Conservation (phyloP, 1,140 invertebrate species). For the Tetraneura akinire region DNA sequence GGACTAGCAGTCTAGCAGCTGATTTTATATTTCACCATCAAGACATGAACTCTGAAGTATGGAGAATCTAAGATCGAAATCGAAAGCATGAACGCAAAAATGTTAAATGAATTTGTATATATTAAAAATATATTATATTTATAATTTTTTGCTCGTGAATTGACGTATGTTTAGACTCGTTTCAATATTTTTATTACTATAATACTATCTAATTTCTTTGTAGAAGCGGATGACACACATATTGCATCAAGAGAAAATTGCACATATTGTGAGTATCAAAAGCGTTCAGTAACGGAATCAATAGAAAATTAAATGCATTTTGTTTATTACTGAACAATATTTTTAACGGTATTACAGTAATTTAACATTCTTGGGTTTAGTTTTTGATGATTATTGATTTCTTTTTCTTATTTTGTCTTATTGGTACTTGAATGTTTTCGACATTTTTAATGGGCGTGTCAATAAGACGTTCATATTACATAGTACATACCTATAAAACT, state of each 20-base stretch:
- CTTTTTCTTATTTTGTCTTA: not conserved
- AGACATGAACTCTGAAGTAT: too few relatives aligned
- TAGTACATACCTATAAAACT: not conserved
- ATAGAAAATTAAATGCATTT: not conserved
- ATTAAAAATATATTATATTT: not conserved
- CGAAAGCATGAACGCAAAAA: not conserved
- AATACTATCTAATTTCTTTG: not conserved
- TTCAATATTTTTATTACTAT: not conserved
- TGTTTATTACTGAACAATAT: too few relatives aligned
- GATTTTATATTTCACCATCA: not conserved
- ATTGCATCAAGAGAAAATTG: not conserved
- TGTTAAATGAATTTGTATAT: not conserved
- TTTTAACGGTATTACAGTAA: not conserved
- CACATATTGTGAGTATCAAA: slow-evolving; percentile 24
- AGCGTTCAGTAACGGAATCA: not conserved
- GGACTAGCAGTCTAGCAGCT: not conserved
- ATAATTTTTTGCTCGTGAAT: not conserved
- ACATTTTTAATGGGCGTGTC: slow-evolving; percentile 4
- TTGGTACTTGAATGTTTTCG: not conserved
- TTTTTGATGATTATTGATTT: not conserved
- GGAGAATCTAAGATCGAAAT: not conserved
- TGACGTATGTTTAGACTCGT: not conserved
- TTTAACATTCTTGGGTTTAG: not conserved
- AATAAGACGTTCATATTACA: not conserved
- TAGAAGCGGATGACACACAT: slow-evolving; percentile 13